Conservation (phyloP, 2,888 invertebrate genomes). For the Drosophila pullipes region DNA sequence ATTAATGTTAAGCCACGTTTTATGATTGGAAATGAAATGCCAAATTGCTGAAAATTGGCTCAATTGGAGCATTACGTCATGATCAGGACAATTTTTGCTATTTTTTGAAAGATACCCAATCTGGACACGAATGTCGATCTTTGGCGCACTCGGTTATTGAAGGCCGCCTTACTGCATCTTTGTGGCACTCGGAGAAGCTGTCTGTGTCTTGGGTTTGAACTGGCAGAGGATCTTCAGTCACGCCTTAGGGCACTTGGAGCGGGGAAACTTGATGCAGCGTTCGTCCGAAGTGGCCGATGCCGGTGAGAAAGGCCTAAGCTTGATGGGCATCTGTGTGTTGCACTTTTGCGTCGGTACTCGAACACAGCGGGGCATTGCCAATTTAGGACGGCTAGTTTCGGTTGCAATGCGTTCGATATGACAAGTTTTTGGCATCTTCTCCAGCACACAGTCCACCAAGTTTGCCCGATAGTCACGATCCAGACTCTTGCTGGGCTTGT, state of each 20-base stretch:
- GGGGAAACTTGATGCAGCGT: slow-evolving; percentile 7
- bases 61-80: too few relatives aligned
- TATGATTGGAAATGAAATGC: too few relatives aligned
- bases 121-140: neutral
- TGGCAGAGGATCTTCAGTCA: neutral
- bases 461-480: slow-evolving; percentile 20
- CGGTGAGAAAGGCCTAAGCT: slow-evolving; percentile 3
- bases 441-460: slow-evolving; percentile 12
- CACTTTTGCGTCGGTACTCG: neutral
- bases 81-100: neutral
- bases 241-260: neutral
- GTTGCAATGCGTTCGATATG: neutral
- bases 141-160: slow-evolving; percentile 14
- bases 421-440: slow-evolving; percentile 3
- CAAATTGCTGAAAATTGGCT: neutral
- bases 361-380: neutral
- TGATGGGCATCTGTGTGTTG: neutral
- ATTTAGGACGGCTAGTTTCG: neutral
- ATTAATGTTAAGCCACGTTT: neutral
- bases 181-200: slow-evolving; percentile 54
- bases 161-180: neutral
- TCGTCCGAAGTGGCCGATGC: neutral
- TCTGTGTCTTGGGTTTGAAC: neutral
- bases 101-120: neutral
- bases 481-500: slow-evolving; percentile 42